Conservation (phyloP, 2,797 vertebrate species). For the Lacerta agilis region DNA sequence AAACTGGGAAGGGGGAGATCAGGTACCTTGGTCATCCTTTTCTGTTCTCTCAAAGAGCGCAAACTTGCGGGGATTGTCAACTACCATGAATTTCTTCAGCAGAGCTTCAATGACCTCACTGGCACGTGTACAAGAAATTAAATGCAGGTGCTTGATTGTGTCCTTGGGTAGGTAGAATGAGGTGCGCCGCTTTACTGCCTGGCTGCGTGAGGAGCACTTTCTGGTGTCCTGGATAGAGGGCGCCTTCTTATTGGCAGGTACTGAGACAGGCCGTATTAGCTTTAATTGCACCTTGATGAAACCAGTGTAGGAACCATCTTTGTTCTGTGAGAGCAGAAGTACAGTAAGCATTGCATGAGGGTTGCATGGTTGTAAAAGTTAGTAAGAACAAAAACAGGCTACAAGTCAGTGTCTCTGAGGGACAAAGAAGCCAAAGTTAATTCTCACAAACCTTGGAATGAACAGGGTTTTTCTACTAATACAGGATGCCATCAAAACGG, state of each 20-base stretch:
- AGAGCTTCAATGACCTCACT: conserved; percentile 93
- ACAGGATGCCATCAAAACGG: neutral
- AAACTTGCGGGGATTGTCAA: conserved; percentile 96
- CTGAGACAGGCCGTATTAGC: conserved; percentile 89
- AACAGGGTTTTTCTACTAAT: neutral
- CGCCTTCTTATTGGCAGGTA: conserved; percentile 83
- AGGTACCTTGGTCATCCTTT: conserved; percentile 88
- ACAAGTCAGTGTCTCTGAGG: neutral
- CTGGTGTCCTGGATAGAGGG: conserved; percentile 74
- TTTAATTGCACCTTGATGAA: conserved; percentile 98
- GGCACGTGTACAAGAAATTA: conserved; percentile 88
- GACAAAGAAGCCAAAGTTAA: neutral
- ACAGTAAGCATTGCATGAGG: neutral
- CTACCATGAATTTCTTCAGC: conserved; percentile 93
- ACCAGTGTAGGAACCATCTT: conserved; percentile 93
- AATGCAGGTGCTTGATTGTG: conserved; percentile 91
- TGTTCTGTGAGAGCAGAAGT: conserved; percentile 79
- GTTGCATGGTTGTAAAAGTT: neutral
- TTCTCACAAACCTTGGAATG: neutral
- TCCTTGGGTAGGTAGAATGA: conserved; percentile 98
- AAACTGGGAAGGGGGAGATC: neutral
- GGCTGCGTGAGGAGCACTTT: conserved; percentile 52
- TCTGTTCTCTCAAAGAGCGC: conserved; percentile 92
- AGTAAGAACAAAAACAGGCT: neutral
- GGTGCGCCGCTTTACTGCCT: conserved; percentile 84